These are phyloP conservation scores for Cranoglanis bouderius DNA, from an alignment of 2,113 vertebrate species.

Conservation along the genomic window DNA sequence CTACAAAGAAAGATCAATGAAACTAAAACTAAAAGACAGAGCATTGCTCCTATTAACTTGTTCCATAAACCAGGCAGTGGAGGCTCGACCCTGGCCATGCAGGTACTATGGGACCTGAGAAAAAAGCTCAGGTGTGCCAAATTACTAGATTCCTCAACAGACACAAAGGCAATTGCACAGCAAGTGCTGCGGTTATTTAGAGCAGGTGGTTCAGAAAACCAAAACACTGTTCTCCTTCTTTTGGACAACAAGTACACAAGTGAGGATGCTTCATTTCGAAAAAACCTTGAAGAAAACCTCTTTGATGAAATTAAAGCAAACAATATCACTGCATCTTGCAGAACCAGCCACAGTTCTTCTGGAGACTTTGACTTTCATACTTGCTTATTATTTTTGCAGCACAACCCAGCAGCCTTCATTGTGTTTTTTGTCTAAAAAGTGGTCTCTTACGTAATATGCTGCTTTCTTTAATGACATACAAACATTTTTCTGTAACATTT, in stretches of 20 bases:
- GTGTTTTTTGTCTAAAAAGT: no score
- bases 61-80: constrained; percentile 57
- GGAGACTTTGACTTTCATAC: constrained; percentile 1
- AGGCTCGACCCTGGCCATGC: constrained; percentile 62
- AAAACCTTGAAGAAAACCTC: constrained; percentile 37
- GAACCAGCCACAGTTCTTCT: background rate
- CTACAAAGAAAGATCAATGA: accelerated
- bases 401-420: no score
- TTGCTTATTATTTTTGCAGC: no score
- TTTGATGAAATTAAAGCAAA: background rate
- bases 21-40: background rate
- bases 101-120: constrained; percentile 58
- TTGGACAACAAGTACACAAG: constrained; percentile 31
- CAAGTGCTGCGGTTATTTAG: constrained; percentile 55
- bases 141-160: constrained; percentile 32
- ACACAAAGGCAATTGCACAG: constrained; percentile 12
- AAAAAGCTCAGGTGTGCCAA: constrained; percentile 57
- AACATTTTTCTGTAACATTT: no score
- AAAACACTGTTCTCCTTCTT: constrained; percentile 61
- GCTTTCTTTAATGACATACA: no score
- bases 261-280: background rate
- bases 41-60: constrained; percentile 17
- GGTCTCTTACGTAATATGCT: no score
- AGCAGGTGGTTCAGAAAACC: background rate
- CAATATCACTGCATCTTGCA: background rate